Base-by-base conservation (phyloP, 1,140 invertebrate genomes). In the Neelides sp. region DNA sequence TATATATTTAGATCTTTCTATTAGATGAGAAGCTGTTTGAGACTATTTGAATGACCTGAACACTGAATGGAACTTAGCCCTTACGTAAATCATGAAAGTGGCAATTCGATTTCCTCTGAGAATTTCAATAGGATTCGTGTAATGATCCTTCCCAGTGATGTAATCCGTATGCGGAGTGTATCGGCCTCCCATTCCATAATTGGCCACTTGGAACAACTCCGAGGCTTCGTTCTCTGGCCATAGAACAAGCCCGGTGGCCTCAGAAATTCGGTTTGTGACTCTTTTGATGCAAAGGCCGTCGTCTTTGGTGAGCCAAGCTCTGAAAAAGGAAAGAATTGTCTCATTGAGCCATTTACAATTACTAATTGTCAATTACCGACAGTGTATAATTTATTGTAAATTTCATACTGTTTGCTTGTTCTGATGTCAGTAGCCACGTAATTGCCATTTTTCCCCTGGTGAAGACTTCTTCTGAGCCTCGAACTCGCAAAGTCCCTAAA, bases 121-220 rank as follows among this genome's bases (percentile, higher is more conserved):
- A 17, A 23, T 44, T 46, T 61, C 54, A 42, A 52, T 43, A 2
- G 51, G 39, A 24, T 48, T 58, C 41, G 53, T 34, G 54, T 66
- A 64, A 7, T 60, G 54, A 58, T 66, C 64, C 34, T 64, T 55
- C 15, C 59, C 60, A 32, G 64, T 62, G 23, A 66, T 58, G 34
- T 66, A 76, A 64, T 79, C 77, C 64, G 71, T 76, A 60, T 79
- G 77, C 5, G 76, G 73, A 50, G 72, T 72, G 62, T 79, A 79
- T 58, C 76, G 74, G 3, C 78, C 77, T 30, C 75, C 77, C 57
- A 79, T 71, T n/a, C 77, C 76, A 64, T 78, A 78, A 55, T 78
- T 77, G 5, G 68, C 70, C 43, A 72, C 64, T 61, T 68, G 61
- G 36, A 50, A 60, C 1, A 59, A 37, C 42, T 58, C 59, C 4